Conservation (phyloP, 2,113 vertebrate species). For the Lamprologus speciosus region DNA sequence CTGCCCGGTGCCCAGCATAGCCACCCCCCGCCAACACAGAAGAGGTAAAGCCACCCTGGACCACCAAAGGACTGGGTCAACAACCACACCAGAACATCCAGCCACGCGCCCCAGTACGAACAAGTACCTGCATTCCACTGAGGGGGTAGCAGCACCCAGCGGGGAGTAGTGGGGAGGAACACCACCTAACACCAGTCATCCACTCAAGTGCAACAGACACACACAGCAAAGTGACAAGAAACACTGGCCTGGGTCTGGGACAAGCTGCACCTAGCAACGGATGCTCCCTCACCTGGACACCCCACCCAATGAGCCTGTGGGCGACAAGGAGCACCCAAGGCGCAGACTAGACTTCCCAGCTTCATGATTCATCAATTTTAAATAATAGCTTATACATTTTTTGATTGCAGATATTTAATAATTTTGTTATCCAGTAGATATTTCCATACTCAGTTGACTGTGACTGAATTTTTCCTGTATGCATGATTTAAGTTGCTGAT, state of each 20-base stretch:
- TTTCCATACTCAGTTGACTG: neutral
- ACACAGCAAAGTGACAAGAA: neutral
- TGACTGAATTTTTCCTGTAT: neutral
- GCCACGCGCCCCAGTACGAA: fast-evolving
- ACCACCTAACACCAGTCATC: neutral
- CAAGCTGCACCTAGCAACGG: fast-evolving
- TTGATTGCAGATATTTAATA: neutral
- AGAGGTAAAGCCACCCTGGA: neutral
- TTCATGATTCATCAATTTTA: neutral
- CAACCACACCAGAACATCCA: neutral
- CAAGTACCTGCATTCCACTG: neutral
- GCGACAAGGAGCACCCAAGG: neutral
- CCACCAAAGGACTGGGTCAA: neutral
- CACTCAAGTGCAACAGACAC: neutral
- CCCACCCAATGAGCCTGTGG: neutral
- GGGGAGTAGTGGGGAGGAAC: neutral
- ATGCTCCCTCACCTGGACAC: neutral
- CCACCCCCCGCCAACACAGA: neutral
- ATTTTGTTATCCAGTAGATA: neutral
- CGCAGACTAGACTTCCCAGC: fast-evolving
- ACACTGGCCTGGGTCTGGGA: neutral
- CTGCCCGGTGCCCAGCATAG: neutral
- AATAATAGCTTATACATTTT: neutral
- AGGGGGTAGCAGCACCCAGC: neutral
- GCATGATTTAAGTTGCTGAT: neutral